A percentile compares a stretch with the other conserved stretches of the same genome.
Evolutionary conservation across 1,140 invertebrate genomes (phyloP).

Genomic region (Pogonognathellus flavescens): DNA sequence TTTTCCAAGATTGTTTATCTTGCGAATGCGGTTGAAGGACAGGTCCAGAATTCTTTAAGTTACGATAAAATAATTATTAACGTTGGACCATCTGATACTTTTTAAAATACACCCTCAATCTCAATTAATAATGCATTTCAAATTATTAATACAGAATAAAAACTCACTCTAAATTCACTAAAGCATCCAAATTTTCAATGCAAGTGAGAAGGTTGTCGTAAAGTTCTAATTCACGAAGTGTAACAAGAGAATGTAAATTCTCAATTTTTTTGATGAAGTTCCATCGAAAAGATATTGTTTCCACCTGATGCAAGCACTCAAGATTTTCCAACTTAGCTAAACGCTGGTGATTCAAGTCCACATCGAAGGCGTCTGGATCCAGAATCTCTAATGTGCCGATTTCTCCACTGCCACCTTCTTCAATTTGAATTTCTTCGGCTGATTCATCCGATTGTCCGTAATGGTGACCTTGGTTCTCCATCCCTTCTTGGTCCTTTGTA

Average conservation of each 20-base stretch:
- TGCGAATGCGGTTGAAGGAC: constrained; percentile 95
- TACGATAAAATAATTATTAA: constrained; percentile 53
- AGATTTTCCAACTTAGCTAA: constrained; percentile 87
- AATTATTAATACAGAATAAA: no score
- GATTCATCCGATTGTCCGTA: constrained; percentile 1
- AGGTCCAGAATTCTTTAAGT: constrained; percentile 87
- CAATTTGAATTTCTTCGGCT: background rate
- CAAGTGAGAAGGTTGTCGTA: constrained; percentile 96
- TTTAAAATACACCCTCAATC: no score
- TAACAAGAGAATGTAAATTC: constrained; percentile 82
- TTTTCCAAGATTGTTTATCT: constrained; percentile 88
- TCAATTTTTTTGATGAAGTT: constrained; percentile 96
- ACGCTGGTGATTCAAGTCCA: constrained; percentile 90
- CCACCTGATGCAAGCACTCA: constrained; percentile 79
- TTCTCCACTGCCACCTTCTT: background rate
- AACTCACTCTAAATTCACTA: constrained; percentile 91
- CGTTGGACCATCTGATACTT: no score
- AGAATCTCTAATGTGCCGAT: constrained; percentile 9
- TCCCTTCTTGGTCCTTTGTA: background rate
- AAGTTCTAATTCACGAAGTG: constrained; percentile 88
- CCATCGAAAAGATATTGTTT: constrained; percentile 90
- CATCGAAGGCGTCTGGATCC: constrained; percentile 71
- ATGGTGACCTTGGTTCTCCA: background rate
- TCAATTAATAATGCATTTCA: no score
- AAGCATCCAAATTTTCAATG: constrained; percentile 88